phyloP scores from a whole-genome alignment of 2,797 vertebrate genomes.

The Aviceda leuphotes region DNA sequence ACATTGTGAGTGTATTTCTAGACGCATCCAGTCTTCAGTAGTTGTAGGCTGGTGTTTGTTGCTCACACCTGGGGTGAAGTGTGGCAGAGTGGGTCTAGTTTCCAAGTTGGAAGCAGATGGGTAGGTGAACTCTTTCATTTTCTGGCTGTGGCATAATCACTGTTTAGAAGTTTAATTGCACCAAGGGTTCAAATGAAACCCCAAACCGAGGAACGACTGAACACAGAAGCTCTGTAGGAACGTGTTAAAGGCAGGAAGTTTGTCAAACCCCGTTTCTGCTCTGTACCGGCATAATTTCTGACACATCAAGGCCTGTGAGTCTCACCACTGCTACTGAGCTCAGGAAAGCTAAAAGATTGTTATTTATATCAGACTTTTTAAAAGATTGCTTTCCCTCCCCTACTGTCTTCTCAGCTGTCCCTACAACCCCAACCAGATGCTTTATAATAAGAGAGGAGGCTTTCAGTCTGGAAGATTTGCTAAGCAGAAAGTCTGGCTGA shows the following conservation, averaged over 20 bases:
- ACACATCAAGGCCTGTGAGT: background rate
- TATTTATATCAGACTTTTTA: background rate
- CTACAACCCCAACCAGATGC: background rate
- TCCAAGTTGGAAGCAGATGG: background rate
- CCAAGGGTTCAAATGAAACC: background rate
- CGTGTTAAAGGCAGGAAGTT: background rate
- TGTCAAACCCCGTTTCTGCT: background rate
- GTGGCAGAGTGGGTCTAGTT: background rate
- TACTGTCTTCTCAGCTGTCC: background rate
- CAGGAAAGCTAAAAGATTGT: background rate
- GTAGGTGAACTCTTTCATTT: background rate
- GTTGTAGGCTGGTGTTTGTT: background rate
- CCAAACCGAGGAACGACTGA: background rate
- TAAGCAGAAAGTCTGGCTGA: background rate
- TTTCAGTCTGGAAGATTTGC: background rate
- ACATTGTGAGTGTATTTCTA: background rate
- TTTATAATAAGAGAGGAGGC: background rate
- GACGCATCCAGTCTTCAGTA: background rate
- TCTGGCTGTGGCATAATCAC: background rate
- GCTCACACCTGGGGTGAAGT: background rate
- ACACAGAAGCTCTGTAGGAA: background rate
- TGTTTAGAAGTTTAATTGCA: background rate
- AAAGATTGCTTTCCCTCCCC: background rate
- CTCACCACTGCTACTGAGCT: background rate
- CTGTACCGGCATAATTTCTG: background rate